phyloP scores from a whole-genome alignment of 2,888 invertebrate genomes.

The Drosophila phalerata region DNA sequence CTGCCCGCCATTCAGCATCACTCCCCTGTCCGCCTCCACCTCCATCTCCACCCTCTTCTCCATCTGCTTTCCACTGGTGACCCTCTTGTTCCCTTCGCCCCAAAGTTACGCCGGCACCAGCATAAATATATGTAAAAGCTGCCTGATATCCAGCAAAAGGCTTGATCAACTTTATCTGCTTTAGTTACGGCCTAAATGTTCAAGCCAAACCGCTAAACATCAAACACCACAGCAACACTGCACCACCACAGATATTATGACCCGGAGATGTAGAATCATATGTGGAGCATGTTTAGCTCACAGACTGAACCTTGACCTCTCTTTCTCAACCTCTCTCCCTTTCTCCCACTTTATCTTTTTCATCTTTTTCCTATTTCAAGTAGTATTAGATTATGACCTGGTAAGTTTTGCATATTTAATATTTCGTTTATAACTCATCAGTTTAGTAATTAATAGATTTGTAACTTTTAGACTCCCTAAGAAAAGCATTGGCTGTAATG shows the following conservation, averaged over 20 bases:
- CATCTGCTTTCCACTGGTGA: background rate
- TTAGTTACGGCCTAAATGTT: conserved; percentile 59
- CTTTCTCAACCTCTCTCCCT: background rate
- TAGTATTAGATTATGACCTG: background rate
- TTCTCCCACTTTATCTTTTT: no score
- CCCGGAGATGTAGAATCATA: conserved; percentile 4
- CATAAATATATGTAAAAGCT: conserved; percentile 2
- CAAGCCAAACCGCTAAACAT: conserved; percentile 30
- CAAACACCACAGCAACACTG: conserved; percentile 17
- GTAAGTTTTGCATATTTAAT: conserved; percentile 1
- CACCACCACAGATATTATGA: background rate
- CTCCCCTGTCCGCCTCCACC: background rate
- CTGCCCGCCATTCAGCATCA: conserved; percentile 14
- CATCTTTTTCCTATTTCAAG: no score
- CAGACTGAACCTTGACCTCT: background rate
- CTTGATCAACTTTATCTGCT: conserved; percentile 56
- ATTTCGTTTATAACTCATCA: background rate
- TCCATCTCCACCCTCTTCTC: background rate
- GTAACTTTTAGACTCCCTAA: no score
- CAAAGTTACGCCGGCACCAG: conserved; percentile 44
- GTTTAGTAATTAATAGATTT: background rate
- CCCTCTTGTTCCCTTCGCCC: conserved; percentile 6
- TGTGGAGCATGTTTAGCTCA: background rate
- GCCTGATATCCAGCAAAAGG: conserved; percentile 17
- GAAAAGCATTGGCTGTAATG: background rate